phyloP scores from a whole-genome alignment of 2,888 invertebrate genomes.

The Eupithecia abbreviata region DNA sequence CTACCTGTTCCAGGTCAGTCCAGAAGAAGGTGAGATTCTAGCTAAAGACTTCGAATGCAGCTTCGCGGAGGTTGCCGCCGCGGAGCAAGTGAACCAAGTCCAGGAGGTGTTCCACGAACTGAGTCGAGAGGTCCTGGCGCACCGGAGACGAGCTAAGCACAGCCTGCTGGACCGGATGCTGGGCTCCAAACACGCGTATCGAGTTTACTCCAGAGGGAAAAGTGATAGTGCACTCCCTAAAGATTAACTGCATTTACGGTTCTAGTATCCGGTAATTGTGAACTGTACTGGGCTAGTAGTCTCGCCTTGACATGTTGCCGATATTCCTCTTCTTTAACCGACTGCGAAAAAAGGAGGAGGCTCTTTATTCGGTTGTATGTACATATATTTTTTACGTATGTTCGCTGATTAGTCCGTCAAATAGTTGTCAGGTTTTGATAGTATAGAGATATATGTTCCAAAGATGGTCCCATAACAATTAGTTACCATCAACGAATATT shows the following conservation, averaged over 20 bases:
- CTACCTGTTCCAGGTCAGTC: constrained; percentile 84
- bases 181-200: constrained; percentile 88
- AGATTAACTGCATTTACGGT: constrained; percentile 77
- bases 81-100: constrained; percentile 93
- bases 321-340: not conserved
- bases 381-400: not conserved
- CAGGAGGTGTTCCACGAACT: constrained; percentile 93
- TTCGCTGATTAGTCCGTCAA: not conserved
- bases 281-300: not conserved
- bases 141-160: constrained; percentile 92
- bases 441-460: not conserved
- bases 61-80: constrained; percentile 94
- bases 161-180: constrained; percentile 93
- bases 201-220: constrained; percentile 92
- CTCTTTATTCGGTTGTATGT: not conserved
- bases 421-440: not conserved
- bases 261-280: not conserved
- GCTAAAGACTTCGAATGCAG: constrained; percentile 95
- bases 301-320: not conserved
- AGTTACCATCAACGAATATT: no score
- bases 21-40: constrained; percentile 94
- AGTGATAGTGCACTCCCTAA: constrained; percentile 95
- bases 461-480: not conserved
- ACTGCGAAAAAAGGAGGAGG: not conserved
- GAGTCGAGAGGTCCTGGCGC: constrained; percentile 91